Conservation (phyloP, 2,113 vertebrate genomes). For the Callithrix jacchus region DNA sequence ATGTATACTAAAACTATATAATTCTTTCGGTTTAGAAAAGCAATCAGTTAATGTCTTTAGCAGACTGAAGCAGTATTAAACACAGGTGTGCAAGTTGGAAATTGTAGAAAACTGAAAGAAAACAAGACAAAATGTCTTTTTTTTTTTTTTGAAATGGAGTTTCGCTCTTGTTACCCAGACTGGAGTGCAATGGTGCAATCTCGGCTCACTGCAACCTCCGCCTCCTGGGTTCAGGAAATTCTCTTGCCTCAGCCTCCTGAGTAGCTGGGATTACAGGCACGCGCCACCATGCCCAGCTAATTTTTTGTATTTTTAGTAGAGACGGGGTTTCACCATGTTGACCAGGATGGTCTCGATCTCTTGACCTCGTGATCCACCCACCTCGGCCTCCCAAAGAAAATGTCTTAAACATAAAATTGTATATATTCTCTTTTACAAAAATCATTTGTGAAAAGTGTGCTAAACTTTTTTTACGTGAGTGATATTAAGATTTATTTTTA, state of each 20-base stretch:
- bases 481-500: constrained; percentile 73
- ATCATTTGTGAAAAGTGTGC: constrained; percentile 72
- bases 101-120: constrained; percentile 75
- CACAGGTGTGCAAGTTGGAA: constrained; percentile 73
- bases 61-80: constrained; percentile 77
- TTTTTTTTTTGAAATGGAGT: too few species aligned
- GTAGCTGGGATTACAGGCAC: too few species aligned
- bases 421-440: constrained; percentile 78
- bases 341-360: too few species aligned
- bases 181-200: too few species aligned
- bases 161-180: too few species aligned
- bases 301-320: too few species aligned
- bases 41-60: constrained; percentile 74
- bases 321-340: too few species aligned
- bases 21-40: constrained; percentile 75
- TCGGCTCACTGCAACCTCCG: too few species aligned
- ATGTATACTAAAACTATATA: constrained; percentile 82
- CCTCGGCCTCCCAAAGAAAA: not conserved
- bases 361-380: too few species aligned
- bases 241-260: too few species aligned
- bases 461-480: constrained; percentile 69
- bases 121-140: constrained; percentile 66
- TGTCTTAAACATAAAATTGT: constrained; percentile 66
- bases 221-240: too few species aligned
- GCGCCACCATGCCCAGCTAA: too few species aligned